Conservation (phyloP, 2,797 vertebrate genomes). For the Echiichthys vipera region DNA sequence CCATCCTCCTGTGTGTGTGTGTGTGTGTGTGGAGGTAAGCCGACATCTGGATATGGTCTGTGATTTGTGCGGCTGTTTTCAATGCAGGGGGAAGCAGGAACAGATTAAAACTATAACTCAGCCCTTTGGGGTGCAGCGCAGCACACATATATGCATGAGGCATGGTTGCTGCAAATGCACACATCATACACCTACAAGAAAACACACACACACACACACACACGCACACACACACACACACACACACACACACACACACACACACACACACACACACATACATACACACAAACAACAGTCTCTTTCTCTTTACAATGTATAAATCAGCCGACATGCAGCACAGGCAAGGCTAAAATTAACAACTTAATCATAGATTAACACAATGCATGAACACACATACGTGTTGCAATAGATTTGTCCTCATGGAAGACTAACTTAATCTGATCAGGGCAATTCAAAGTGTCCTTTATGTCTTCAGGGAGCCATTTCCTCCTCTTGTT, state of each 20-base stretch:
- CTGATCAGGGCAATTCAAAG: constrained; percentile 6
- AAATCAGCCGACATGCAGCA: constrained; percentile 20
- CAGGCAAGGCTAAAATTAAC: constrained; percentile 3
- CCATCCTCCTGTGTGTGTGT: not conserved
- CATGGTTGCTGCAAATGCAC: not conserved
- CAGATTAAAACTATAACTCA: constrained; percentile 65
- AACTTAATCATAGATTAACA: constrained; percentile 16
- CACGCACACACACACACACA: constrained; percentile 4
- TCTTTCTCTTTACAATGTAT: not conserved
- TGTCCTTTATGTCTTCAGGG: not conserved
- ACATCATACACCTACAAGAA: constrained; percentile 9
- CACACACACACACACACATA: constrained; percentile 1
- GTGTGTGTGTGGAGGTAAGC: not conserved
- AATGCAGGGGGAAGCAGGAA: constrained; percentile 45
- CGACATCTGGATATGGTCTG: not conserved
- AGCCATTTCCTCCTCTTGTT: not conserved
- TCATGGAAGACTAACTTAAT: not conserved
- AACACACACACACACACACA: constrained; percentile 9
- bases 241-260: not conserved
- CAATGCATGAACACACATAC: not conserved
- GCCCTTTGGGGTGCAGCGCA: not conserved
- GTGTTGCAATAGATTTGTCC: not conserved
- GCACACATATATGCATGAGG: constrained; percentile 37
- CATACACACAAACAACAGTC: not conserved
- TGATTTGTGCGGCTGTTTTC: constrained; percentile 63